Conservation (phyloP, 2,888 invertebrate genomes). For the Spodoptera picta region DNA sequence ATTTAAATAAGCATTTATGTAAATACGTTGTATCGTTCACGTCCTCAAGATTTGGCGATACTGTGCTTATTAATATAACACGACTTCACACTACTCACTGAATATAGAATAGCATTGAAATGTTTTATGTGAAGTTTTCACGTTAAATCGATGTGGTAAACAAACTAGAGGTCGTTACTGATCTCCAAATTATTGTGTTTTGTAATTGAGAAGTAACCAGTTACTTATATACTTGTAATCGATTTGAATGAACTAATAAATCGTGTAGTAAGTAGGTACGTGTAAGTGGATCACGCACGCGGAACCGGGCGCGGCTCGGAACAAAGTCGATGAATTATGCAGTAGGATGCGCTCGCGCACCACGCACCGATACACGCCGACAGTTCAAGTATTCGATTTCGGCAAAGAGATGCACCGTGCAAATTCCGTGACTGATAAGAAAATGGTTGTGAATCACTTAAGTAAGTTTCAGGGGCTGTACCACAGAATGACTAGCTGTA, state of each 20-base stretch:
- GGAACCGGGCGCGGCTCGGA: conserved; percentile 29
- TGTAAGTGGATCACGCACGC: conserved; percentile 27
- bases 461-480: no score
- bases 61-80: conserved; percentile 37
- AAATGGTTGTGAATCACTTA: no score
- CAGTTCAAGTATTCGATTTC: conserved; percentile 15
- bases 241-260: conserved; percentile 36
- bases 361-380: conserved; percentile 9
- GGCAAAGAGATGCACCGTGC: conserved; percentile 12
- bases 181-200: background rate
- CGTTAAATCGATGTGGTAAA: no score
- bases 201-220: conserved; percentile 13
- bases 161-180: no score
- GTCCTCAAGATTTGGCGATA: conserved; percentile 14
- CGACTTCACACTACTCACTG: conserved; percentile 33
- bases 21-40: conserved; percentile 3
- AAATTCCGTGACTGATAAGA: background rate
- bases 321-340: conserved; percentile 57
- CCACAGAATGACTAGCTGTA: no score
- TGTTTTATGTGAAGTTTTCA: background rate
- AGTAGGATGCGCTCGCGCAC: conserved; percentile 47
- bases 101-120: conserved; percentile 17
- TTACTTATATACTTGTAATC: conserved; percentile 10
- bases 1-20: conserved; percentile 18
- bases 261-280: background rate